Base-by-base conservation (phyloP, 2,888 invertebrate genomes). In the Xanthorhoe spadicearia region DNA sequence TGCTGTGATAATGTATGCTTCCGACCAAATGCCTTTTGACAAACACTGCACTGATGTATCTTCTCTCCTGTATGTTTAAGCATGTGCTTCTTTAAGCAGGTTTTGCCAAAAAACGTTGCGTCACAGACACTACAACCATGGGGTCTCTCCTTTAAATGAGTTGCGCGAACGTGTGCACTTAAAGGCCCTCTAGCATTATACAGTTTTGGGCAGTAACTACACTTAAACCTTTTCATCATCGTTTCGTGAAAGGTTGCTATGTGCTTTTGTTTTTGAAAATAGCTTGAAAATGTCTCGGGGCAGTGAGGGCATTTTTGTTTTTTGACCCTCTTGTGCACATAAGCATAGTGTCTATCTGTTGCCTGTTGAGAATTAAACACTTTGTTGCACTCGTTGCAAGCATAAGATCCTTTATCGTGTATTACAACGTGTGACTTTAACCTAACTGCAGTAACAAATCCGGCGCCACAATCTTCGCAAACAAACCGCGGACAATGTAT, bases 361-460 rank as follows among this genome's bases (percentile, higher is more conserved):
- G 88, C 84, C 71, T 90, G 90, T 38, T 85, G 85, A 0, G 93
- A 94, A 0, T 89, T 84, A 61, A 94, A 94, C 0, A 92, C 82
- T 77, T 94, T 94, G n/a, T 90, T 85, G 62, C 94, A 94, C 8
- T 78, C 84, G 0, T 92, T 90, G 66, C 94, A 94, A 15, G 85
- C 75, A 32, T 85, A 83, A 0, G 84, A 80, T 0, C 89, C 92
- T 0, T 9, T 66, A 17, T 56, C 62, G 53, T 72, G 72, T 2
- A 49, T 48, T 7, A 49, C 9, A 0, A 13, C 5, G 43, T 70
- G 68, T n/a, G 10, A 15, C 10, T 52, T 61, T 2, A n/a, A 73
- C 77, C 56, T 18, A 72, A 66, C 56, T 67, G 55, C 62, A 43
- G 54, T 73, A 0, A 71, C 61, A 19, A 73, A 78, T 4, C 70